Percentiles rank a stretch among this genome's conserved stretches.
phyloP scores from a whole-genome alignment of 2,113 vertebrate genomes.

The Tragulus kanchil region DNA sequence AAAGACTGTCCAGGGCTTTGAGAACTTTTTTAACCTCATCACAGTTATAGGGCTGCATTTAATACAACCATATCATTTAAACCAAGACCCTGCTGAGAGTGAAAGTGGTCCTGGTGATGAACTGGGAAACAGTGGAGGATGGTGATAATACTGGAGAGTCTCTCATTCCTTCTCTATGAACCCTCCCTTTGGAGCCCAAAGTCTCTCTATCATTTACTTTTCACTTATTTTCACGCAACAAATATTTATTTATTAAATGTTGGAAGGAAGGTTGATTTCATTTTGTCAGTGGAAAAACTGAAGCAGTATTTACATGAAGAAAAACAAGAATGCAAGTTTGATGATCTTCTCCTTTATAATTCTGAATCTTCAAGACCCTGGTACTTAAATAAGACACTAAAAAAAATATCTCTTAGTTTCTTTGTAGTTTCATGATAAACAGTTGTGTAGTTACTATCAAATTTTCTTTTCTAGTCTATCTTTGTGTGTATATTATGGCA shows the following conservation, averaged over 20 bases:
- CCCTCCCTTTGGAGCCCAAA: not conserved
- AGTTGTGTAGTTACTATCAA: not conserved
- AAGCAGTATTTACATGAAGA: slow-evolving; percentile 14
- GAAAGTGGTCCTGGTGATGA: not conserved
- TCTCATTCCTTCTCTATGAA: not conserved
- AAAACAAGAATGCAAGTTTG: not conserved
- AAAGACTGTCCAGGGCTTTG: fast-evolving
- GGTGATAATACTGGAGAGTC: not conserved
- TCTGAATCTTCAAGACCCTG: not conserved
- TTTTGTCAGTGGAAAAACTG: not conserved
- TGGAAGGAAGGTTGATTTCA: not conserved
- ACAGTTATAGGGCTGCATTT: not conserved
- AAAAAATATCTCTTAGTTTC: not conserved
- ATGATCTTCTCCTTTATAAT: not conserved
- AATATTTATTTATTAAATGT: no score
- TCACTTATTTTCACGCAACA: no score
- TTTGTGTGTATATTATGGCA: not conserved
- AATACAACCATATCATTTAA: not conserved
- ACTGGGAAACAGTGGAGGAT: not conserved
- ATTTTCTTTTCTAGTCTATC: not conserved
- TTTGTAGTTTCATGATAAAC: not conserved
- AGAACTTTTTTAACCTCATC: not conserved
- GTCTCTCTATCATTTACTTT: no score
- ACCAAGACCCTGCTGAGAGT: not conserved
- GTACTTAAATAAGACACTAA: not conserved